Evolutionary conservation across 53 echinoderm and acorn worm species (phyloP).

Genomic region (Paracentrotus lividus): DNA sequence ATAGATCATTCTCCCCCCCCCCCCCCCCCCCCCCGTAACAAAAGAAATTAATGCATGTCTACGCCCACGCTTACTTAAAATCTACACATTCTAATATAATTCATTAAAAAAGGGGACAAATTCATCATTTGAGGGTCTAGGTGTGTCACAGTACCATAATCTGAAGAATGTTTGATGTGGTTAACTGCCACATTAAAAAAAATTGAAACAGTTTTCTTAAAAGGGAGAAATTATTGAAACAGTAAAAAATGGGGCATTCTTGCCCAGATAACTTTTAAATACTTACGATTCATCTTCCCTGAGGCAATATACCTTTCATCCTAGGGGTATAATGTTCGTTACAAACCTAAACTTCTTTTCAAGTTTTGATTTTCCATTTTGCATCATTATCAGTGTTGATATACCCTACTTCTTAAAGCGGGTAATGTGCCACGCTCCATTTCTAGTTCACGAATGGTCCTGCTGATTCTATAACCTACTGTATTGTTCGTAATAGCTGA

Average conservation of each 20-base stretch:
- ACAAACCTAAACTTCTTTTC: background rate
- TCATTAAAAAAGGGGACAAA: too few species aligned
- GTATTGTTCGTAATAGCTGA: slow-evolving; percentile 3
- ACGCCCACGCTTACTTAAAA: too few species aligned
- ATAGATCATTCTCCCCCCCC: too few species aligned
- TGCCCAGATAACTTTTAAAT: too few species aligned
- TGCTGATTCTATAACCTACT: background rate
- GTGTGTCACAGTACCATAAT: too few species aligned
- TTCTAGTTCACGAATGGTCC: background rate
- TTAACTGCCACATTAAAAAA: background rate
- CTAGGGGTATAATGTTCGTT: background rate
- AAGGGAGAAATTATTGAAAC: background rate
- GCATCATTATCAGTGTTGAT: background rate
- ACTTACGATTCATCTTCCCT: background rate
- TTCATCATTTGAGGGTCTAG: too few species aligned
- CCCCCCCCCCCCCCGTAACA: too few species aligned
- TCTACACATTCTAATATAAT: too few species aligned
- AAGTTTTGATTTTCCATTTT: background rate
- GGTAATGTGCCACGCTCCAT: slow-evolving; percentile 7
- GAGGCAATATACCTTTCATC: background rate
- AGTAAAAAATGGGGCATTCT: too few species aligned
- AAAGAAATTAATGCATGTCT: too few species aligned
- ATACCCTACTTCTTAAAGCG: background rate
- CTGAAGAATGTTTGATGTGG: too few species aligned
- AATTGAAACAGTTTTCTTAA: background rate